Percentiles rank a stretch among this genome's conserved stretches.
phyloP scores from a whole-genome alignment of 1,140 invertebrate species.

The Cydia fagiglandana region DNA sequence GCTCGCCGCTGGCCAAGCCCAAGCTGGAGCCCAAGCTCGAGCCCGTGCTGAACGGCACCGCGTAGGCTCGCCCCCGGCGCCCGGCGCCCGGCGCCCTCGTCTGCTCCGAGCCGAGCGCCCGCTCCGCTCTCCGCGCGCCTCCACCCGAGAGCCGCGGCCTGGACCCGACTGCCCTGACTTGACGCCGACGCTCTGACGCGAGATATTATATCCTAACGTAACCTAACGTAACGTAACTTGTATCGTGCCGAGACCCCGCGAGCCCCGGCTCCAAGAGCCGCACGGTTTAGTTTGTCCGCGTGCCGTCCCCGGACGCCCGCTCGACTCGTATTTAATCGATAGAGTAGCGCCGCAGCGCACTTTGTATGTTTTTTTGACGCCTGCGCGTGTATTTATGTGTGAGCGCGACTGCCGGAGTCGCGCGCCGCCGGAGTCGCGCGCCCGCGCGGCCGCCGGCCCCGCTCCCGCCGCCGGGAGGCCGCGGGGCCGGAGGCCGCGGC shows the following conservation, averaged over 20 bases:
- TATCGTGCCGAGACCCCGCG: slow-evolving; percentile 14
- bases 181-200: slow-evolving; percentile 29
- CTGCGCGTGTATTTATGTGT: slow-evolving; percentile 29
- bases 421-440: slow-evolving; percentile 63
- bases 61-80: slow-evolving; percentile 43
- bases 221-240: slow-evolving; percentile 28
- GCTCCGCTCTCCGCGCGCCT: slow-evolving; percentile 59
- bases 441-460: slow-evolving; percentile 56
- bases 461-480: slow-evolving; percentile 19
- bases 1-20: slow-evolving; percentile 46
- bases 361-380: slow-evolving; percentile 30
- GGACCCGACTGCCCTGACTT: slow-evolving; percentile 47
- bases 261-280: background rate
- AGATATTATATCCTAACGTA: slow-evolving; percentile 28
- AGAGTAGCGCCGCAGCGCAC: slow-evolving; percentile 29
- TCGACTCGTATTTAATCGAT: slow-evolving; percentile 27
- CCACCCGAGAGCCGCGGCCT: slow-evolving; percentile 50
- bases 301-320: slow-evolving; percentile 15
- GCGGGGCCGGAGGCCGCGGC: slow-evolving; percentile 31
- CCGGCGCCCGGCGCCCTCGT: slow-evolving; percentile 32
- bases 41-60: slow-evolving; percentile 53
- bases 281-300: background rate
- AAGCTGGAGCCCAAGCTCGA: slow-evolving; percentile 55
- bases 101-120: slow-evolving; percentile 10
- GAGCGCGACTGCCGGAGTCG: slow-evolving; percentile 37